These are phyloP conservation scores for Nicator chloris DNA, from an alignment of 2,113 vertebrate genomes.

Conservation along the genomic window DNA sequence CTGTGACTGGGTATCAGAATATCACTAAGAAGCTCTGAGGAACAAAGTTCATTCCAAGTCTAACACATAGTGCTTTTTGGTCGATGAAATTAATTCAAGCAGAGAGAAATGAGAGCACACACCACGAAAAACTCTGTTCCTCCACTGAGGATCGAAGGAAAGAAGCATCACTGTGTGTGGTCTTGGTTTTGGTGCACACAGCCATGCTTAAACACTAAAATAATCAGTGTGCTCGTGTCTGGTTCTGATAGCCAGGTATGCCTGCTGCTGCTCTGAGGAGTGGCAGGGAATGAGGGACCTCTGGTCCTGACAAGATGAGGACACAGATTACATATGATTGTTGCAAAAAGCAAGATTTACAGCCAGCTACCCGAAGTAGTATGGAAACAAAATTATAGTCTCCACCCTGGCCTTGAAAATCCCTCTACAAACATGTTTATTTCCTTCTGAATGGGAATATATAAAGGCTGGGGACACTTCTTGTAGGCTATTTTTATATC, in stretches of 20 bases:
- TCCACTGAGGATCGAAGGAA: background rate
- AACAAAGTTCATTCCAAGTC: conserved; percentile 43
- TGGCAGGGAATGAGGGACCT: background rate
- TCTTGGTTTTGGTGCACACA: background rate
- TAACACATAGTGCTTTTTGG: conserved; percentile 16
- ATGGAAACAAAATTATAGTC: background rate
- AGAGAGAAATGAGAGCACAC: background rate
- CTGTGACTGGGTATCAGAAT: conserved; percentile 28
- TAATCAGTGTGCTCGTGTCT: background rate
- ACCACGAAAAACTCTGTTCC: background rate
- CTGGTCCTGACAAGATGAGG: background rate
- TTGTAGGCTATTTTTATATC: background rate
- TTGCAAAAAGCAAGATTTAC: background rate
- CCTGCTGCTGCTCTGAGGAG: background rate
- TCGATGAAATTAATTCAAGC: conserved; percentile 2
- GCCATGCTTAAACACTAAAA: background rate
- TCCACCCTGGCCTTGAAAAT: background rate
- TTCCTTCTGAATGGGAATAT: background rate
- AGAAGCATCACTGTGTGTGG: background rate
- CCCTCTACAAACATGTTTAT: background rate
- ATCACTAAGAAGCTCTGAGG: conserved; percentile 14
- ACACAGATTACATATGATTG: background rate
- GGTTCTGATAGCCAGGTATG: background rate
- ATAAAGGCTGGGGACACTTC: background rate
- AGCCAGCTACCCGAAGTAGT: background rate